Percentiles rank a stretch among this genome's conserved stretches.
Conservation (phyloP, 2,888 invertebrate genomes). For the Euphydryas editha region DNA sequence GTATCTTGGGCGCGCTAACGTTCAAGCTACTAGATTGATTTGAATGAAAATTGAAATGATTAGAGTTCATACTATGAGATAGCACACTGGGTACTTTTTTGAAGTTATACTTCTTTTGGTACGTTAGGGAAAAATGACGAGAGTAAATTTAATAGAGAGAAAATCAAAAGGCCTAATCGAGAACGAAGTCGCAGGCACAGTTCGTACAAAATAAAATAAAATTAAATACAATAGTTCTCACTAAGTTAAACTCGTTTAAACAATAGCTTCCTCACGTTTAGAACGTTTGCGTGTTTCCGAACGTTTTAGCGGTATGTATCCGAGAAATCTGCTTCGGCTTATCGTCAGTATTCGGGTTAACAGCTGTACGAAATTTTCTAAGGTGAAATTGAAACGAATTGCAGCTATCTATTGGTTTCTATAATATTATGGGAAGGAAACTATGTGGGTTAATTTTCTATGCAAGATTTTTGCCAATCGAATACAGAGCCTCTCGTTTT, state of each 20-base stretch:
- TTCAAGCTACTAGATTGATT: no score
- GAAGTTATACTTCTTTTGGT: no score
- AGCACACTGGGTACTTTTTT: no score
- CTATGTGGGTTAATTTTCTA: conserved; percentile 16
- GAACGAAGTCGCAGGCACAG: no score
- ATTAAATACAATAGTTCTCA: not conserved
- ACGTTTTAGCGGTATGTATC: conserved; percentile 33
- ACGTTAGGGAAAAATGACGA: no score
- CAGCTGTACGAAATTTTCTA: conserved; percentile 44
- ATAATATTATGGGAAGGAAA: conserved; percentile 21
- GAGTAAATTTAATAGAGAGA: no score
- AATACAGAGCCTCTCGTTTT: not conserved
- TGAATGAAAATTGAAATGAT: no score
- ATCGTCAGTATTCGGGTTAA: conserved; percentile 46
- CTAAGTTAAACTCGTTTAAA: conserved; percentile 3
- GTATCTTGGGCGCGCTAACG: no score
- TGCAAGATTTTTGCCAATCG: conserved; percentile 2
- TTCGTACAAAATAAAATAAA: not conserved
- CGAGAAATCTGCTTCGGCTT: conserved; percentile 43
- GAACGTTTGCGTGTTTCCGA: conserved; percentile 36
- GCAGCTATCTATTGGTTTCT: conserved; percentile 33
- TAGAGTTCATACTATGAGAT: no score
- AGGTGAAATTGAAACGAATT: conserved; percentile 62
- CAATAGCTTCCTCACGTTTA: conserved; percentile 1
- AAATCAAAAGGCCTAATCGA: no score